Evolutionary conservation across 2,888 invertebrate species (phyloP), one percentile per base, ranked within the genome.

Genomic region (Cremastinae sp.): DNA sequence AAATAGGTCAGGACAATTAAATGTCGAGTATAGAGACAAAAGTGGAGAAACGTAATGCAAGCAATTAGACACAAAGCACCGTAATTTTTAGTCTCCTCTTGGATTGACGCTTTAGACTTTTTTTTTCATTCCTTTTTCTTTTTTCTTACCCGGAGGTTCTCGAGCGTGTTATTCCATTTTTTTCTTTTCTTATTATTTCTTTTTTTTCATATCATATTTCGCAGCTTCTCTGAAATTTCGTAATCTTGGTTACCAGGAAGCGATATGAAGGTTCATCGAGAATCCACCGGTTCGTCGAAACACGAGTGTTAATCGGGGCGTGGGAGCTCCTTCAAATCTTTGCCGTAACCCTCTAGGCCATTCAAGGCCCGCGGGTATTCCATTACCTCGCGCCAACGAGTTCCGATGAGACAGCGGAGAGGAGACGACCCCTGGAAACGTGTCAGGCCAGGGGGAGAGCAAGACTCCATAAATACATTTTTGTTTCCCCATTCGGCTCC

Each of bases 1-100:
- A 61, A 74, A 74, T 70, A 64, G 74, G 64, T 70, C 74, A 58
- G 59, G 12, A 70, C 70, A 51, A 70, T 75, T 70, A 64, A 45
- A 59, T 20, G 74, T 43, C 41, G 58, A 75, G 59, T 39, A 55
- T 58, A 65, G 16, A 28, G 22, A 45, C 45, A 3, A 10, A 56
- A 43, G 14, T 43, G 16, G 14, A 45, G 51, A 10, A 20, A 35
- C 10, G 49, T 43, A 51, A 39, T 69, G 62, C 74, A 58, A 61
- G 74, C 74, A 74, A 74, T 69, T 74, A 69, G 51, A 62, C 56
- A 64, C 74, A 53, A 53, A 69, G 64, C 68, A 28, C 18, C 4
- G 51, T 49, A 61, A 61, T 47, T 47, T 39, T 20, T 18, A 39
- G 37, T 64, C 49, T 8, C 16, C 22, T n/a, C 22, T 22, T 14